Base-by-base conservation (phyloP, 1,140 invertebrate genomes). In the Phymastichus coffea region DNA sequence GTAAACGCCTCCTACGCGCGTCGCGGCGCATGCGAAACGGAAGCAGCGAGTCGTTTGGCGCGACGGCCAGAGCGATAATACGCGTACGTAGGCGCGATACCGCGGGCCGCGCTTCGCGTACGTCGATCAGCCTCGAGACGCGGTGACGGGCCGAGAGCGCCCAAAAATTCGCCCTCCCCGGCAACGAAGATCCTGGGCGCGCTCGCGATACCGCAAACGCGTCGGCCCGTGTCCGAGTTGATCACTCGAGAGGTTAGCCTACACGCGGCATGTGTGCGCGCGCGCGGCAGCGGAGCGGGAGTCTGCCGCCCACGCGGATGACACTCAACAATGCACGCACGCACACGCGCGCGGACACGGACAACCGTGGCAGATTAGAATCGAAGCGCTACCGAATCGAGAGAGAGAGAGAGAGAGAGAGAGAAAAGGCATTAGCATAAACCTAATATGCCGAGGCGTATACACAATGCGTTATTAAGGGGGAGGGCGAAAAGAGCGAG, bases 391-490 rank as follows among this genome's bases (percentile, higher is more conserved):
- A 28, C 19, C 23, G 35, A n/a, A 25, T 37, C 38, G 40, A 22
- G 37, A 15, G 40, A 38, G 33, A 48, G 44, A 40, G 47, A 25
- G 44, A 22, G n/a, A 44, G 22, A 44, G 26, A 64, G 51, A 57
- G 62, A 60, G 63, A 67, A 64, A 58, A 64, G 60, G 40, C 56
- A 73, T 73, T 73, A 71, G 70, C 71, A 73, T 73, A 73, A 73
- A 73, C 68, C 71, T 71, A 73, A 73, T 73, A 73, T 70, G 70
- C 70, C 67, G 62, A 60, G 60, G 57, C 55, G 43, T 38, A 26
- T 41, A 66, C 69, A 74, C 68, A 72, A 74, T 71, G 68, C 67
- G 68, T 74, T 74, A 74, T 72, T 74, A 74, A 69, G 44, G 17
- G 22, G 47, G 47, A 63, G 48, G 44, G 41, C 54, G 56, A 40